These are phyloP conservation scores for Pelobates cultripes DNA, from an alignment of 2,797 vertebrate genomes.

Conservation along the genomic window DNA sequence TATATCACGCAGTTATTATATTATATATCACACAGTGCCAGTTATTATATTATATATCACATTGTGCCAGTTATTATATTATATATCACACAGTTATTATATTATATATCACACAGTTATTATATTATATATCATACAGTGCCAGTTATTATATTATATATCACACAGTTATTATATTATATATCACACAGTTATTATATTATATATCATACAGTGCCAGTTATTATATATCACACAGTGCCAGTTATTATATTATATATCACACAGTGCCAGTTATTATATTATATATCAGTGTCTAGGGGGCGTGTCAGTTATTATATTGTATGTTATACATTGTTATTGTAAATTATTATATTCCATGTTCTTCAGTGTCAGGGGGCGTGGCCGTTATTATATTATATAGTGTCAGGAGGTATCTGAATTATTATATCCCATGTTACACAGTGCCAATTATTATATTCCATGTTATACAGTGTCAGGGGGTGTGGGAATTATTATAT, in stretches of 20 bases:
- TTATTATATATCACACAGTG: not conserved
- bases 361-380: no score
- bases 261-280: not conserved
- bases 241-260: not conserved
- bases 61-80: not conserved
- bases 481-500: no score
- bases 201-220: not conserved
- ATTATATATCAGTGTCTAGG: no score
- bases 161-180: not conserved
- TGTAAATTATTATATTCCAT: no score
- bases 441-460: no score
- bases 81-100: not conserved
- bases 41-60: not conserved
- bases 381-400: no score
- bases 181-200: not conserved
- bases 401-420: no score
- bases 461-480: no score
- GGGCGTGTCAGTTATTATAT: no score
- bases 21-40: not conserved
- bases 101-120: not conserved
- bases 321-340: no score
- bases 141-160: not conserved
- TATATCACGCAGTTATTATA: not conserved
- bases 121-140: not conserved
- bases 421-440: no score